Evolutionary conservation across 2,888 invertebrate species (phyloP).

Genomic region (Cetonia aurata): DNA sequence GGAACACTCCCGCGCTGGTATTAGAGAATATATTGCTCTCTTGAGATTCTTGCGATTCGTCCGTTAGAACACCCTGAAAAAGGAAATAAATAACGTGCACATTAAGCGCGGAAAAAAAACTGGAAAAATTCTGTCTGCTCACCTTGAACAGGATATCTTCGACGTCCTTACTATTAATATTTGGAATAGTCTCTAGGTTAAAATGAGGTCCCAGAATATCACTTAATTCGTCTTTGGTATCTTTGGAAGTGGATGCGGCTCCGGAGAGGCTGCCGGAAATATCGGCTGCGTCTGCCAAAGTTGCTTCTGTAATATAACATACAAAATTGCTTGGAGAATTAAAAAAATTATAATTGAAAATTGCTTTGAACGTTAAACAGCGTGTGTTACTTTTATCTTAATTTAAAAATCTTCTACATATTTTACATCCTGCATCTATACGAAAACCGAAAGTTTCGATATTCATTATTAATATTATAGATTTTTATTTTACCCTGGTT

Average conservation of each 20-base stretch:
- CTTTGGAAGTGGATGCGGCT: constrained; percentile 66
- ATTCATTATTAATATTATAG: too few relatives aligned
- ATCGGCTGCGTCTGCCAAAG: constrained; percentile 64
- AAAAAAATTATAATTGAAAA: not conserved
- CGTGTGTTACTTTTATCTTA: too few relatives aligned
- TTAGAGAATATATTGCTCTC: constrained; percentile 70
- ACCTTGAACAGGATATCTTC: constrained; percentile 87
- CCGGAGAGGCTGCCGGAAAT: constrained; percentile 61
- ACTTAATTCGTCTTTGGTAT: constrained; percentile 79
- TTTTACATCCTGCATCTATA: too few relatives aligned
- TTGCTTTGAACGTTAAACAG: too few relatives aligned
- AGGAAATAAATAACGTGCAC: not conserved
- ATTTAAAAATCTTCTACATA: too few relatives aligned
- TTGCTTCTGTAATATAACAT: constrained; percentile 58
- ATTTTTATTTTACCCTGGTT: too few relatives aligned
- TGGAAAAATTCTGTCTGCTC: constrained; percentile 36
- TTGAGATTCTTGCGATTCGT: constrained; percentile 84
- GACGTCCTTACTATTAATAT: constrained; percentile 91
- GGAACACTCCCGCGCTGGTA: constrained; percentile 44
- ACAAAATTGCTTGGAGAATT: constrained; percentile 8
- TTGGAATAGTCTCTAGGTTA: constrained; percentile 84
- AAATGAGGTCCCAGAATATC: constrained; percentile 79
- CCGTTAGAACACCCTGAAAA: constrained; percentile 80
- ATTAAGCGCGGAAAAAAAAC: not conserved
- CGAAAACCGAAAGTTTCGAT: too few relatives aligned